Evolutionary conservation across 2,113 vertebrate species (phyloP).

Genomic region (Regulus satrapa): DNA sequence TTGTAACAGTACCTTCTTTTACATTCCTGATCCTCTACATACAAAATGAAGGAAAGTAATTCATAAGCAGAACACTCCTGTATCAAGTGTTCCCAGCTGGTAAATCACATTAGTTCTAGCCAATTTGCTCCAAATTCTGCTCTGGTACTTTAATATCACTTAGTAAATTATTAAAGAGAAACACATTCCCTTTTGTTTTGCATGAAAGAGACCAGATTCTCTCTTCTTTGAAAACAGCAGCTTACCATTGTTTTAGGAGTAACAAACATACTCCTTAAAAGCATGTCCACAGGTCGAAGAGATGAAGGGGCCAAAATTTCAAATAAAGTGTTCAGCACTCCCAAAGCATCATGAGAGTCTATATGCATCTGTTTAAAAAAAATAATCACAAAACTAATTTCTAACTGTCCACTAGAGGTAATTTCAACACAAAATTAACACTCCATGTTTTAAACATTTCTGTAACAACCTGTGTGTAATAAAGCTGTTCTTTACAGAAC

Average conservation of each 20-base stretch:
- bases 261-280: slow-evolving; percentile 95
- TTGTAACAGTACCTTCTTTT: background rate
- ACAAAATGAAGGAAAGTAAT: background rate
- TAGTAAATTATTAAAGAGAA: background rate
- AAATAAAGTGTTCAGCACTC: slow-evolving; percentile 93
- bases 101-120: background rate
- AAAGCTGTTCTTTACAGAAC: background rate
- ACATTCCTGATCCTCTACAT: background rate
- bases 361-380: slow-evolving; percentile 85
- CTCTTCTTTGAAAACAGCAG: background rate
- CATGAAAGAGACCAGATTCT: background rate
- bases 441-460: background rate
- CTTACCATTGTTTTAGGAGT: slow-evolving; percentile 91
- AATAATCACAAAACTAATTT: background rate
- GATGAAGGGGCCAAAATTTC: slow-evolving; percentile 95
- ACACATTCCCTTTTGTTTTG: background rate
- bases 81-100: background rate
- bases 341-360: slow-evolving; percentile 93
- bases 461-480: background rate
- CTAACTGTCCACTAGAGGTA: background rate
- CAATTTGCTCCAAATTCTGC: background rate
- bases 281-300: slow-evolving; percentile 95
- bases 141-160: background rate
- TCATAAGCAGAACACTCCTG: background rate
- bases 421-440: background rate